Evolutionary conservation across 1,140 invertebrate genomes (phyloP).

Genomic region (Palaemon carinicauda): DNA sequence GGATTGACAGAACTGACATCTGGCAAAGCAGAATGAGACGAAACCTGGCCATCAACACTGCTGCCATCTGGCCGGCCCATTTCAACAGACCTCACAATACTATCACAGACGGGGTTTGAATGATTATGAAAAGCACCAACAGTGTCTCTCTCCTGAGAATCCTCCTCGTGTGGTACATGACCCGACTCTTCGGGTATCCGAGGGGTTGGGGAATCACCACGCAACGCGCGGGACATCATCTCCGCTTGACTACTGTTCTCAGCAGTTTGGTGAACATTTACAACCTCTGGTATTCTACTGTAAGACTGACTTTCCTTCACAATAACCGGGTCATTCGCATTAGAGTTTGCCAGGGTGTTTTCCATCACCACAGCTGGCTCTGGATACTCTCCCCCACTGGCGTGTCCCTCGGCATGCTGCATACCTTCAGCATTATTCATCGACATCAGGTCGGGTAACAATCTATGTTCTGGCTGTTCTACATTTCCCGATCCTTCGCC

Average conservation of each 20-base stretch:
- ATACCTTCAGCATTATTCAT: conserved; percentile 25
- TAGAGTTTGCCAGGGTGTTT: conserved; percentile 37
- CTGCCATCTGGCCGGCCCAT: not conserved
- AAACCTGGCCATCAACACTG: not conserved
- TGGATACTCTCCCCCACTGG: conserved; percentile 16
- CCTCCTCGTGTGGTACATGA: not conserved
- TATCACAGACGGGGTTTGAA: conserved; percentile 33
- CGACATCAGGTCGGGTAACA: conserved; percentile 56
- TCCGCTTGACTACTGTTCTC: conserved; percentile 12
- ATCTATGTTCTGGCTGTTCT: conserved; percentile 22
- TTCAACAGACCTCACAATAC: not conserved
- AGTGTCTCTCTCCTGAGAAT: not conserved
- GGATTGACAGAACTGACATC: conserved; percentile 6
- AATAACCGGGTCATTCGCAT: conserved; percentile 51
- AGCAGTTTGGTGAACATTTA: conserved; percentile 55
- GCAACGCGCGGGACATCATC: not conserved
- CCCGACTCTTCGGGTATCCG: not conserved
- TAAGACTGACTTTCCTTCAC: conserved; percentile 54
- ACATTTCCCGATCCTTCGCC: not conserved
- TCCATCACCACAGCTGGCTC: conserved; percentile 56
- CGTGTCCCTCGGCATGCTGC: not conserved
- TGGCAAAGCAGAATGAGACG: not conserved
- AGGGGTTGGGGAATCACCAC: not conserved
- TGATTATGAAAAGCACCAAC: conserved; percentile 25
- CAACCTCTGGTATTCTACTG: conserved; percentile 55